Base-by-base conservation (phyloP, 2,888 invertebrate species). In the Eristalis pertinax region DNA sequence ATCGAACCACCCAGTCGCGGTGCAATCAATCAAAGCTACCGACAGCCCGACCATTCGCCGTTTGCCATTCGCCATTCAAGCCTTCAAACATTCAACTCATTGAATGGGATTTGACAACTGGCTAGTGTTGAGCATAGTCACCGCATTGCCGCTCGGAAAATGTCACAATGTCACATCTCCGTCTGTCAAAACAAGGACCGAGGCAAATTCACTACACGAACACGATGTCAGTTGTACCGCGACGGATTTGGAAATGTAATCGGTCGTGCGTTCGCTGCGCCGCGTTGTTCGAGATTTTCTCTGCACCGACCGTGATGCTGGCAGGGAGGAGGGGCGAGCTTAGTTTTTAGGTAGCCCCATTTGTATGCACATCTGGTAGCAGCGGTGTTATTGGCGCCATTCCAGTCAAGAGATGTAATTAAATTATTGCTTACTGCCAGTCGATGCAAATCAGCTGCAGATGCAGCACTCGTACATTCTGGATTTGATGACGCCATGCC, bases 301-400 rank as follows among this genome's bases (percentile, higher is more conserved):
- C 60, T 11, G n/a, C 29, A 63, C n/a, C 32, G 29, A 70, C 19
- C 35, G 50, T 29, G 26, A 60, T 64, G 26, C 65, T 43, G 50
- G n/a, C 19, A 65, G n/a, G 26, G 26, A 26, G 26, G 56, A 75
- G 64, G 64, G 70, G 24, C 26, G 69, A 26, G 68, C 41, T 63
- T 32, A 35, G 72, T 56, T 68, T 32, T 73, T 58, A n/a, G 26
- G 58, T 19, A 24, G 15, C 15, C 38, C 43, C 69, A 65, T 76
- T 68, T 68, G 32, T 63, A 81, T 81, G 68, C 84, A 38, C 70
- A 72, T 75, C 64, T 75, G 84, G 65, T 65, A 70, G 68, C 68
- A 68, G n/a, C 32, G 15, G 35, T 56, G 38, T 41, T 35, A 22
- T 75, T 81, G 81, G 81, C 81, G 81, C 81, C 81, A 69, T 69